phyloP scores from a whole-genome alignment of 2,113 vertebrate species.

The Syngnathoides biaculeatus region DNA sequence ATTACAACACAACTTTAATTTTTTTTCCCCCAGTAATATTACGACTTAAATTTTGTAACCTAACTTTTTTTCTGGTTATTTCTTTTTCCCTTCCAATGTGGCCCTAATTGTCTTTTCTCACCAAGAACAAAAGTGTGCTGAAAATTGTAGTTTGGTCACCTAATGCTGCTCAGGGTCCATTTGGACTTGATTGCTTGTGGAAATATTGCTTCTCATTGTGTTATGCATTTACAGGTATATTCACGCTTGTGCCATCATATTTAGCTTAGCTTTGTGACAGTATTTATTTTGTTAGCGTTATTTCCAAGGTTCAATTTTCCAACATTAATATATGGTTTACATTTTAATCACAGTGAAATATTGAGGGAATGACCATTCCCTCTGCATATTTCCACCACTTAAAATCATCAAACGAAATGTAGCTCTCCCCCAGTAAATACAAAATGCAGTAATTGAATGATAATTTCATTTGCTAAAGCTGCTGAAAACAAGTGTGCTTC shows the following conservation, averaged over 20 bases:
- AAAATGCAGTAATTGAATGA: too few relatives aligned
- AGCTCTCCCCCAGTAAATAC: too few relatives aligned
- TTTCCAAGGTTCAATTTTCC: neutral
- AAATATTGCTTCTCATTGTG: slow-evolving; percentile 3
- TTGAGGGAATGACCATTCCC: neutral
- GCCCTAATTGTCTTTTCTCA: neutral
- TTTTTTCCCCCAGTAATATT: neutral
- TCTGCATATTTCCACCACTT: neutral
- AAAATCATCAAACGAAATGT: too few relatives aligned
- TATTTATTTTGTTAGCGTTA: neutral
- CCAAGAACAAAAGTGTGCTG: neutral
- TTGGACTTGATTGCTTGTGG: neutral
- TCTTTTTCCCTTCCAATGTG: neutral
- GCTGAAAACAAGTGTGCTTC: too few relatives aligned
- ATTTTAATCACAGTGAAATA: neutral
- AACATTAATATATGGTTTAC: neutral
- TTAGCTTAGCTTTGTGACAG: slow-evolving; percentile 1
- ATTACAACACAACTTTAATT: neutral
- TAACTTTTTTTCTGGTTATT: neutral
- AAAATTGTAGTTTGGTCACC: neutral
- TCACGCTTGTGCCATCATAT: neutral
- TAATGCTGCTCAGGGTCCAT: neutral
- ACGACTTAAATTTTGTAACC: neutral
- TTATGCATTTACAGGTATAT: neutral
- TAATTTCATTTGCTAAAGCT: too few relatives aligned